Conservation (phyloP, 2,113 vertebrate species). For the Tamias sibiricus region DNA sequence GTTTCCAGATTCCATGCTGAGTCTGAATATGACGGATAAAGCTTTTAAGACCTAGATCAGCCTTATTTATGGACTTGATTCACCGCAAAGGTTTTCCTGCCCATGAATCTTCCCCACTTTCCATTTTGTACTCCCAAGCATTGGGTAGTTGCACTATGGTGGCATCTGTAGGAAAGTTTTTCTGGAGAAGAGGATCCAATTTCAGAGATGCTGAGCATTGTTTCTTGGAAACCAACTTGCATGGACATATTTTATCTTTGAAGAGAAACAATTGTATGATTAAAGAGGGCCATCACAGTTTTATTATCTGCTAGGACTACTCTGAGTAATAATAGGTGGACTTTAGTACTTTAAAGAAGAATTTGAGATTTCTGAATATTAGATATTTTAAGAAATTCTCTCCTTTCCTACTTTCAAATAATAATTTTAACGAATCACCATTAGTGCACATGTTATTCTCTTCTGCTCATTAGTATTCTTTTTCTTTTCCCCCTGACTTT, state of each 20-base stretch:
- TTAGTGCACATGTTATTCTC: background rate
- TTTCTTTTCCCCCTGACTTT: background rate
- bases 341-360: background rate
- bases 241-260: constrained; percentile 33
- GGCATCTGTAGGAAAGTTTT: constrained; percentile 27
- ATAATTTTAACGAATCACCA: background rate
- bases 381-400: background rate
- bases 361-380: background rate
- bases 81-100: constrained; percentile 55
- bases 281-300: background rate
- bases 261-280: constrained; percentile 1
- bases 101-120: constrained; percentile 66
- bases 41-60: constrained; percentile 50
- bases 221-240: constrained; percentile 34
- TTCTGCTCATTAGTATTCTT: background rate
- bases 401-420: background rate
- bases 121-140: background rate
- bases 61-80: constrained; percentile 66
- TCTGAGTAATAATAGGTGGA: background rate
- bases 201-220: background rate
- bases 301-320: background rate
- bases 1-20: constrained; percentile 47
- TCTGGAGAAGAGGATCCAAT: background rate
- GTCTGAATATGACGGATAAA: constrained; percentile 64
- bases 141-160: background rate